Base-by-base conservation (phyloP, 2,797 vertebrate species). In the Mycteria americana region DNA sequence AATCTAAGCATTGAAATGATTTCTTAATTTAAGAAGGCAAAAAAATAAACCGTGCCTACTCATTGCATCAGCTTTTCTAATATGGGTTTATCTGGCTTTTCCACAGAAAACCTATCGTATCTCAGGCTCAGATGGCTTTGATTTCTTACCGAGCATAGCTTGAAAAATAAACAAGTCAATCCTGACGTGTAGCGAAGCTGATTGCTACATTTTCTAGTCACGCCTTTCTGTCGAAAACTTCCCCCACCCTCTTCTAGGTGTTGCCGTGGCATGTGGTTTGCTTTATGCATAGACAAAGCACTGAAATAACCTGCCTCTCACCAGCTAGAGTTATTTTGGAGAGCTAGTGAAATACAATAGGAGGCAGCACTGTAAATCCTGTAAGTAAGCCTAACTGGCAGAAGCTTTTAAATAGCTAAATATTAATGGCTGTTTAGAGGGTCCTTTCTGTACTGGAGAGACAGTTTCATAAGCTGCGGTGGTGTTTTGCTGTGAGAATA, bases 201-300 rank as follows among this genome's bases (percentile, higher is more conserved):
- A 94, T 97, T 97, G 95, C 95, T 84, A 59, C 96, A 96, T 95
- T 89, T 92, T 96, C 92, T 91, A 75, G 84, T 94, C 97, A 70
- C 22, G 93, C 96, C 97, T 97, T 98, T 97, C 97, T 97, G 96
- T 97, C 53, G 93, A 95, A 97, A 97, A 97, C 96, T 96, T 96
- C 97, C 96, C 82, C 97, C 98, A 89, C 97, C 96, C 97, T 97
- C 90, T 96, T 96, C 81, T 95, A 98, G 98, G 98, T 98, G 97
- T 98, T 95, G 96, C 92, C 97, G 88, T 89, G 95, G 95, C 97
- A 89, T 91, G 95, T 95, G 97, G 96, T 80, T 88, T 68, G 94
- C 79, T 96, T 92, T 83, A 59, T 86, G 95, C 86, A 94, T 95
- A 63, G 88, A 56, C 95, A 95, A 93, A 89, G 94, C 78, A 11